Base-by-base conservation (phyloP, 2,888 invertebrate genomes). In the Pseudococcus jackbeardsleyi region DNA sequence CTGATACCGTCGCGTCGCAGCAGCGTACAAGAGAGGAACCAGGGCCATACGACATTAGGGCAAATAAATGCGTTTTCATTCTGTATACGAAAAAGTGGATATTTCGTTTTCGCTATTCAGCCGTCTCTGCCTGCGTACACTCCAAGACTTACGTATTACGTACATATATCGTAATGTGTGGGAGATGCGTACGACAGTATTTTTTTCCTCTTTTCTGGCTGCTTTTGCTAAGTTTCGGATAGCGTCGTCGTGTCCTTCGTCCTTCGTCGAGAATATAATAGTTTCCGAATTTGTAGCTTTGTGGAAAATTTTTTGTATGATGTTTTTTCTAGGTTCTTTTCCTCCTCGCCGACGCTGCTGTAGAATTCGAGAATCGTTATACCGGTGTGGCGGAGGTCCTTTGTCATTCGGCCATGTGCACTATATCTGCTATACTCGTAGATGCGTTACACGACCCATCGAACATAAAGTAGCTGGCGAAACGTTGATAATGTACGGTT, bases 51-150 rank as follows among this genome's bases (percentile, higher is more conserved):
- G 79, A 82, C 79, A 82, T 82, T 82, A 82, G 8, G 26, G 79
- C 79, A 46, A 82, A 82, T 82, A 82, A 82, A 82, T 82, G 46
- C 79, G 79, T 46, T 82, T 82, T 46, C 79, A 46, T 82, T 82
- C 79, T 12, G 46, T 64, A n/a, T n/a, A 19, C 64, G n/a, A 42
- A 46, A 82, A 82, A 79, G 79, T 59, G n/a, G 7, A 22, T 82
- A 19, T 82, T 46, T 82, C 11, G n/a, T 46, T 82, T 82, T 33
- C 72, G 42, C 12, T 39, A 33, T 42, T 77, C 26, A 42, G 9
- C 77, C 77, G 39, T 39, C 33, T 77, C 33, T 77, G 54, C n/a
- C 50, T 50, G 15, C 50, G 15, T 42, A 42, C n/a, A n/a, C 8
- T 33, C 26, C 26, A 33, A 15, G n/a, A 15, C 59, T n/a, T 59